A percentile compares a stretch with the other conserved stretches of the same genome.
Evolutionary conservation across 2,113 vertebrate genomes (phyloP).

Genomic region (Bostrychus sinensis): DNA sequence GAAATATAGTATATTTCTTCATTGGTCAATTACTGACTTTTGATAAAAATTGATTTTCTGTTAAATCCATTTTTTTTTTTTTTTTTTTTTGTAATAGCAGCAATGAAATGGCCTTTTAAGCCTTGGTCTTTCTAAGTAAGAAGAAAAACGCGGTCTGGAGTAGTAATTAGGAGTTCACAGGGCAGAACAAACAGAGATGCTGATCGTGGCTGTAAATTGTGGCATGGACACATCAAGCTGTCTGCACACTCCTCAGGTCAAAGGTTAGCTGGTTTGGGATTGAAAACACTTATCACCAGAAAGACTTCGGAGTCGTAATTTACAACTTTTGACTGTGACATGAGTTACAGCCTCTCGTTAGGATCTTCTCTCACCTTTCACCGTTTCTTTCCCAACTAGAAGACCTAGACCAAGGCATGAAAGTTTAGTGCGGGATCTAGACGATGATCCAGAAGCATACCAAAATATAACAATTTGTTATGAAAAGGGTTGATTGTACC

Average conservation of each 20-base stretch:
- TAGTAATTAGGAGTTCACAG: slow-evolving; percentile 29
- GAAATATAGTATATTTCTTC: too few relatives aligned
- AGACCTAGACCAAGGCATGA: too few relatives aligned
- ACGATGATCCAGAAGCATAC: too few relatives aligned
- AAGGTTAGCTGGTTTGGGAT: slow-evolving; percentile 61
- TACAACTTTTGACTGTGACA: slow-evolving; percentile 56
- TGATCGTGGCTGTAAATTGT: slow-evolving; percentile 63
- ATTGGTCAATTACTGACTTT: too few relatives aligned
- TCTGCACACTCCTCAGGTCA: slow-evolving; percentile 59
- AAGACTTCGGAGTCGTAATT: slow-evolving; percentile 47
- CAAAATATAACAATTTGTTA: too few relatives aligned
- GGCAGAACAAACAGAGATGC: slow-evolving; percentile 61
- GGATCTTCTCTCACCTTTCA: slow-evolving; percentile 30
- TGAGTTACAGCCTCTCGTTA: slow-evolving; percentile 61
- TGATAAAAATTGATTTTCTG: too few relatives aligned
- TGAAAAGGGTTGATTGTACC: background rate
- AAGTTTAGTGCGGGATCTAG: too few relatives aligned
- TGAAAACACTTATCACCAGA: slow-evolving; percentile 68
- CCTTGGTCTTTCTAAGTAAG: too few relatives aligned
- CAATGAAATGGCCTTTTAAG: too few relatives aligned
- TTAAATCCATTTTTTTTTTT: too few relatives aligned
- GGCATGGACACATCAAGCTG: slow-evolving; percentile 63
- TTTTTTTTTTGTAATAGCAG: too few relatives aligned
- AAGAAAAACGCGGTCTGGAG: slow-evolving; percentile 12
- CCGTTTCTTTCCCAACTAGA: background rate